Base-by-base conservation (phyloP, 2,888 invertebrate genomes). In the Lasioglossum calceatum region DNA sequence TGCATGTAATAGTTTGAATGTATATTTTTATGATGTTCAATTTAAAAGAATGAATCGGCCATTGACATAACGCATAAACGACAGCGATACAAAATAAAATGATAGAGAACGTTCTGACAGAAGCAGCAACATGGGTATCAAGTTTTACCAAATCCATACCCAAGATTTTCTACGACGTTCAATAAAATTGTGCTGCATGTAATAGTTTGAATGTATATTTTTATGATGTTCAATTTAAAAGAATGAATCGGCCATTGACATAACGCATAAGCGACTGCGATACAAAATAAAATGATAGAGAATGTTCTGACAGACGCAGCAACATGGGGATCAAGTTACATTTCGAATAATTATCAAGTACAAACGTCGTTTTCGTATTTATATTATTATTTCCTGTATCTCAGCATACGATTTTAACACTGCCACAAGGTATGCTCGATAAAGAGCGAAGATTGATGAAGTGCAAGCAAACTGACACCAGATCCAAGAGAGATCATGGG, bases 401-500 rank as follows among this genome's bases (percentile, higher is more conserved):
- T 50, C 27, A 5, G 14, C 10, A 2, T 16, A 32, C 2, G 47
- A 50, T 32, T 32, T 12, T 14, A 32, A 14, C 44, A 42, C 12
- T 32, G 27, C 3, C 58, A 16, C 44, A 47, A 70, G 42, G 58
- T 7, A 58, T 10, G 73, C 71, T 83, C 78, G 79, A 82, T 82
- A 88, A 89, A 89, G 75, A 82, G 70, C 61, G 81, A 84, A 82
- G 77, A 75, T 77, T 77, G 82, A 86, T 77, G 75, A 61, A 79
- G 79, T 70, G 81, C 84, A 64, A 36, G 81, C 86, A 64, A 36
- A 79, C 71, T 76, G 81, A 82, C 72, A 58, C 84, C 87, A 79
- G 70, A 74, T 44, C 58, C 76, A 82, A 50, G 77, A 32, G 61
- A 64, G 50, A 85, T 64, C 78, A 70, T 23, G 67, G 39, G 79